phyloP scores from a whole-genome alignment of 2,113 vertebrate genomes.

The Tricholaema leucomelas region DNA sequence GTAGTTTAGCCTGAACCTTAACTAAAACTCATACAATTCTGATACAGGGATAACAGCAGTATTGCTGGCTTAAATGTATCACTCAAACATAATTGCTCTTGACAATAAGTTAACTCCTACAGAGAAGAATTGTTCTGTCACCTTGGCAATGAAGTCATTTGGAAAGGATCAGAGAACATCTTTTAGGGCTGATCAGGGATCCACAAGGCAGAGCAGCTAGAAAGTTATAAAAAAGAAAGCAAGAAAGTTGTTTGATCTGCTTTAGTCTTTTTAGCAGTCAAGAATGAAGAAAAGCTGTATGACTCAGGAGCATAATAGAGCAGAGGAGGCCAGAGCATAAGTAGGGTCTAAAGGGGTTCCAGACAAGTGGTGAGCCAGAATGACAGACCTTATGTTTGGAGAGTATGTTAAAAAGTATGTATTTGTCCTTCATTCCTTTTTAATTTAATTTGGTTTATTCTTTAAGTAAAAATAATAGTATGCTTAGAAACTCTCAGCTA shows the following conservation, averaged over 20 bases:
- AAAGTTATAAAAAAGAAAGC: conserved; percentile 19
- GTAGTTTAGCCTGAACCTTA: not conserved
- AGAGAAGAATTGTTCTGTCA: conserved; percentile 24
- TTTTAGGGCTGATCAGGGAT: conserved; percentile 39
- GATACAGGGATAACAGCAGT: not conserved
- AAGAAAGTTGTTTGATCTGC: conserved; percentile 20
- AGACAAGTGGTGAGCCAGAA: not conserved
- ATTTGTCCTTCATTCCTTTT: not conserved
- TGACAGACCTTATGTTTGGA: not conserved
- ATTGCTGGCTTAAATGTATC: conserved; percentile 25
- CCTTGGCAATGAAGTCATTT: conserved; percentile 46
- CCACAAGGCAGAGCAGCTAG: not conserved
- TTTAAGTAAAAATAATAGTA: not conserved
- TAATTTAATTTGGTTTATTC: not conserved
- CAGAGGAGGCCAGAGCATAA: not conserved
- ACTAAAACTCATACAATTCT: not conserved
- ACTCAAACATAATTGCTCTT: not conserved
- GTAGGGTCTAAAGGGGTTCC: not conserved
- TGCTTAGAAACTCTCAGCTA: not conserved
- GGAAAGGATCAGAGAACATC: conserved; percentile 36
- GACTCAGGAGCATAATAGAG: not conserved
- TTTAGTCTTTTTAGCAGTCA: not conserved
- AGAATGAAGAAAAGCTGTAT: not conserved
- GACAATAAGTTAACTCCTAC: not conserved
- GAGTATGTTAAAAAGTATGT: not conserved